These are phyloP conservation scores for Drosophila histrio DNA, from an alignment of 2,888 invertebrate genomes.

Conservation along the genomic window DNA sequence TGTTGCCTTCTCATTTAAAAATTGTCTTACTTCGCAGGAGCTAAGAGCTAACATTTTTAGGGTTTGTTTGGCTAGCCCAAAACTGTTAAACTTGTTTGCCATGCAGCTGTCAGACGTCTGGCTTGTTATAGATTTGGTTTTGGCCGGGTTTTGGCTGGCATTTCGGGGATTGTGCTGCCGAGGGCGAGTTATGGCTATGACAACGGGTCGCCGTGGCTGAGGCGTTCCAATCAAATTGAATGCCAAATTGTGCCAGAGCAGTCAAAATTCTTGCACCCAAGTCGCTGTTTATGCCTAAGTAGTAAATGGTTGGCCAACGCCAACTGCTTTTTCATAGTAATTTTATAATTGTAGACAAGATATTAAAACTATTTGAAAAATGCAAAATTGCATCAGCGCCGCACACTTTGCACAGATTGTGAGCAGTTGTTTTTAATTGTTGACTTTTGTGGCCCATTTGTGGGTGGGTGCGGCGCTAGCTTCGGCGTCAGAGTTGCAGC, in stretches of 20 bases:
- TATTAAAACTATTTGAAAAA: conserved; percentile 72
- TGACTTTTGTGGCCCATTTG: conserved; percentile 67
- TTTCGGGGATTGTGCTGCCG: conserved; percentile 55
- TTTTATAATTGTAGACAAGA: conserved; percentile 63
- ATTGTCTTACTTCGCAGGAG: conserved; percentile 30
- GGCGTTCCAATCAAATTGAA: conserved; percentile 50
- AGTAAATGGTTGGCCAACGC: conserved; percentile 45
- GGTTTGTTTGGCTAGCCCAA: conserved; percentile 51
- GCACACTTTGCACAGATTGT: conserved; percentile 49
- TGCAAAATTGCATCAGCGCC: conserved; percentile 74
- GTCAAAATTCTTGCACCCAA: conserved; percentile 41
- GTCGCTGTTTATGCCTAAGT: conserved; percentile 1
- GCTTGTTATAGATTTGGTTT: conserved; percentile 40
- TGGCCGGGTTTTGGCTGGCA: conserved; percentile 31
- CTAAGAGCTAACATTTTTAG: conserved; percentile 41
- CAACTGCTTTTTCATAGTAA: conserved; percentile 41
- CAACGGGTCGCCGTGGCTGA: conserved; percentile 19
- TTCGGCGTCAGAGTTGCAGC: conserved; percentile 15
- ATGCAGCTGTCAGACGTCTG: conserved; percentile 48
- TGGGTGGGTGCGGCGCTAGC: conserved; percentile 72
- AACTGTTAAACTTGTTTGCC: conserved; percentile 47
- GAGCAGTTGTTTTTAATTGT: conserved; percentile 70
- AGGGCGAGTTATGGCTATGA: conserved; percentile 38
- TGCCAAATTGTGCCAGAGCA: conserved; percentile 50
- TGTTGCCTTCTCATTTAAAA: conserved; percentile 11